These are phyloP conservation scores for Mesorhabditis belari DNA, from an alignment of 2,888 invertebrate genomes.

Conservation along the genomic window DNA sequence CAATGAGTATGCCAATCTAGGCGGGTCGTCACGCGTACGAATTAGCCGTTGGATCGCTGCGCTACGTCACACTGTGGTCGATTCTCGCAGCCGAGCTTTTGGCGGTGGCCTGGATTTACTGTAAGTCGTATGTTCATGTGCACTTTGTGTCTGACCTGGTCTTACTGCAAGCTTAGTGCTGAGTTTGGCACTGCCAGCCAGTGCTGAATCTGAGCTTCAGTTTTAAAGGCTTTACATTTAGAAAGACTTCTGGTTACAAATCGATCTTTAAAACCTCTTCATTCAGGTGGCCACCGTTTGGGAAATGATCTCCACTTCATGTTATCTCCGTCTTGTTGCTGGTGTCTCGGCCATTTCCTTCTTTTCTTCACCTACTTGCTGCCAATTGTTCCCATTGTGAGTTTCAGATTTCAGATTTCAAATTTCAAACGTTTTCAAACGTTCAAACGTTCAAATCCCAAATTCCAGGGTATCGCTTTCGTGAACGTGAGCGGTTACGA, in stretches of 20 bases:
- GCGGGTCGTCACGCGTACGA: constrained; percentile 48
- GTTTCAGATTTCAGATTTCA: constrained; percentile 3
- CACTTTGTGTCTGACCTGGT: background rate
- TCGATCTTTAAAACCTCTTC: too few relatives aligned
- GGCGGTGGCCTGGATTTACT: constrained; percentile 52
- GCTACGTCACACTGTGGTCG: constrained; percentile 45
- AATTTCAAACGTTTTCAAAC: too few relatives aligned
- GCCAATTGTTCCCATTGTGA: constrained; percentile 47
- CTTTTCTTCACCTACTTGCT: constrained; percentile 47
- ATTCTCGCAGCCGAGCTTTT: constrained; percentile 48
- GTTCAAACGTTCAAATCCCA: background rate
- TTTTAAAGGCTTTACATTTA: too few relatives aligned
- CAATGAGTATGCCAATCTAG: constrained; percentile 10
- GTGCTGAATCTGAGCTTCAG: too few relatives aligned
- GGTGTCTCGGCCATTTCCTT: constrained; percentile 47
- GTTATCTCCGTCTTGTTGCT: constrained; percentile 41
- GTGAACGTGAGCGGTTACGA: constrained; percentile 45
- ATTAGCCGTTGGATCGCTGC: constrained; percentile 43
- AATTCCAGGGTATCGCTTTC: constrained; percentile 38
- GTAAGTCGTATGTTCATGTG: constrained; percentile 26
- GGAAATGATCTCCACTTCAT: constrained; percentile 48
- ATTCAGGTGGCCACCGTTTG: constrained; percentile 47
- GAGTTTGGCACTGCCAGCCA: too few relatives aligned
- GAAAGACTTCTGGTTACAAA: too few relatives aligned
- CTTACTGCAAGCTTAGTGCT: background rate